A percentile compares a stretch with the other conserved stretches of the same genome.
Conservation (phyloP, 2,888 invertebrate genomes). For the Amphipyra berbera region DNA sequence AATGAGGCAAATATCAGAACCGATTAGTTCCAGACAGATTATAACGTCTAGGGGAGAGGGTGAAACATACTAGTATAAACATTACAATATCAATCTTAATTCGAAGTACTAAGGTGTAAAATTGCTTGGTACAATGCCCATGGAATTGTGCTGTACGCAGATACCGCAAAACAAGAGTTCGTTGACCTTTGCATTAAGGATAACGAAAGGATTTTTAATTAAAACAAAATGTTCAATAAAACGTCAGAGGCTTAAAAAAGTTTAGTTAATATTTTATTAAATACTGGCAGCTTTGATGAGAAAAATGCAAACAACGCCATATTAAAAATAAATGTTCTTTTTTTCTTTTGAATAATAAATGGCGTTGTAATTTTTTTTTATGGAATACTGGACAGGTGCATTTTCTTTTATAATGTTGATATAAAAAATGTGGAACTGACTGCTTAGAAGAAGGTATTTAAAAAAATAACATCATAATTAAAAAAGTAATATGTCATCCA, state of each 20-base stretch:
- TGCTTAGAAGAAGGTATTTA: no score
- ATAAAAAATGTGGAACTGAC: no score
- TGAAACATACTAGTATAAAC: slow-evolving; percentile 43
- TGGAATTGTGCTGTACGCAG: slow-evolving; percentile 22
- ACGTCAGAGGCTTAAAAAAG: slow-evolving; percentile 17
- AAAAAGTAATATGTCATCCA: no score
- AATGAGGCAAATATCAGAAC: slow-evolving; percentile 72
- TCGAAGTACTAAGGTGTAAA: not conserved
- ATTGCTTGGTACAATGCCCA: not conserved
- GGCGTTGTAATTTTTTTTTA: slow-evolving; percentile 5
- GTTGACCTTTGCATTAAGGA: slow-evolving; percentile 41
- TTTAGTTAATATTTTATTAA: slow-evolving; percentile 7
- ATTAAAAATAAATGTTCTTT: slow-evolving; percentile 5
- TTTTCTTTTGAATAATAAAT: slow-evolving; percentile 11
- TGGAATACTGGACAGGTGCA: not conserved
- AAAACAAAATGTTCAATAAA: slow-evolving; percentile 22
- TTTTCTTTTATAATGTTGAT: no score
- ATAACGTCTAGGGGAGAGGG: slow-evolving; percentile 77
- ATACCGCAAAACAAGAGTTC: slow-evolving; percentile 51
- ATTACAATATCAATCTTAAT: slow-evolving; percentile 46
- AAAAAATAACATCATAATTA: no score
- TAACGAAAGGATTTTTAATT: slow-evolving; percentile 41
- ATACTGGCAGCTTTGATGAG: slow-evolving; percentile 13
- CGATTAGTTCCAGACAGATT: slow-evolving; percentile 83
- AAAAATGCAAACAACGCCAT: slow-evolving; percentile 1